phyloP scores from a whole-genome alignment of 2,797 vertebrate species.

The Sebastes steindachneri region DNA sequence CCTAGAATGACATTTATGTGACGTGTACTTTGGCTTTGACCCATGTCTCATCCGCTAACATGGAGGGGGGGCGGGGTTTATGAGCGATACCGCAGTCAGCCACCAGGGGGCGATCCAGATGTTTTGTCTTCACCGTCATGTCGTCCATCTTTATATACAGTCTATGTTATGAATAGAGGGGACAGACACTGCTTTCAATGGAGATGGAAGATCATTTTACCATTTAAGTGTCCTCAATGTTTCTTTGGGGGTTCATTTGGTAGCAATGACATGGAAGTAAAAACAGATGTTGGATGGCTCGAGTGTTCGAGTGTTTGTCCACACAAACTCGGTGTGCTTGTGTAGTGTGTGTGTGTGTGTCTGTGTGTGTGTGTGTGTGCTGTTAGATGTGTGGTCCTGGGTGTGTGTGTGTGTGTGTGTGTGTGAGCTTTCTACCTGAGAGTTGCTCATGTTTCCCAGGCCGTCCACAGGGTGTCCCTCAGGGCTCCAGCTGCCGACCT shows the following conservation, averaged over 20 bases:
- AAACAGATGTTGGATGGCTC: constrained; percentile 38
- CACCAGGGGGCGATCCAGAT: too few relatives aligned
- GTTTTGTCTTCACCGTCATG: too few relatives aligned
- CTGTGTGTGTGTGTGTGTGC: background rate
- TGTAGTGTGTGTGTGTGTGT: background rate
- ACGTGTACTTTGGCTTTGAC: too few relatives aligned
- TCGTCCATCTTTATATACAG: too few relatives aligned
- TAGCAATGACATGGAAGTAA: constrained; percentile 38
- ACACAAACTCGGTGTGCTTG: background rate
- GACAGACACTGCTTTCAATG: background rate
- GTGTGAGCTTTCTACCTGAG: constrained; percentile 85
- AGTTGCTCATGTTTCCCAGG: constrained; percentile 88
- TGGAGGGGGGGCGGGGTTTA: too few relatives aligned
- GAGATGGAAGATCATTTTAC: constrained; percentile 10
- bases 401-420: constrained; percentile 6
- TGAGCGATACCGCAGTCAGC: too few relatives aligned
- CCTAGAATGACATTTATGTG: too few relatives aligned
- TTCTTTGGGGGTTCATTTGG: constrained; percentile 31
- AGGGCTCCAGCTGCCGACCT: constrained; percentile 93
- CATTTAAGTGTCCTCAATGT: constrained; percentile 1
- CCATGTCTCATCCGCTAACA: too few relatives aligned
- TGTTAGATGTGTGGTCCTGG: background rate
- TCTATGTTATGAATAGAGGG: background rate
- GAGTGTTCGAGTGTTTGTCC: constrained; percentile 14
- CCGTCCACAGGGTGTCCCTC: constrained; percentile 87